Evolutionary conservation across 2,888 invertebrate genomes (phyloP).

Genomic region (Ornithoptera priamus): DNA sequence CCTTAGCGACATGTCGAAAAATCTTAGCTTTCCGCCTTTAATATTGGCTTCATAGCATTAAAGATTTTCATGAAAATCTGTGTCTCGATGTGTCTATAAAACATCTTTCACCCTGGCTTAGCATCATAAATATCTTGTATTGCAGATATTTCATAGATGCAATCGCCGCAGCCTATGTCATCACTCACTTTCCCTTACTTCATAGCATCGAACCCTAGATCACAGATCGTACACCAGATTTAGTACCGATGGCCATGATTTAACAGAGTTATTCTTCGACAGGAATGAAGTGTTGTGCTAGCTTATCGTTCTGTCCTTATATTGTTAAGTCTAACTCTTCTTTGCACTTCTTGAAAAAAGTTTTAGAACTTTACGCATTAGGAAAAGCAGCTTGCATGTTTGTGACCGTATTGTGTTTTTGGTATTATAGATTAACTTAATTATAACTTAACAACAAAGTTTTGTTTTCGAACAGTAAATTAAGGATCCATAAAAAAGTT

Average conservation of each 20-base stretch:
- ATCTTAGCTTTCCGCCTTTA: constrained; percentile 67
- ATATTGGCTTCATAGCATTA: constrained; percentile 65
- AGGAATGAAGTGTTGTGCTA: constrained; percentile 16
- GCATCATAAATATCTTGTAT: constrained; percentile 75
- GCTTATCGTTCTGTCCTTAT: constrained; percentile 25
- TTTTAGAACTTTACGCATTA: constrained; percentile 30
- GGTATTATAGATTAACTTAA: constrained; percentile 14
- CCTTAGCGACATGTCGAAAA: constrained; percentile 54
- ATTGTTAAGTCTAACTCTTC: not conserved
- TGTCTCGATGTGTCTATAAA: constrained; percentile 56
- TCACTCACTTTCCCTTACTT: constrained; percentile 51
- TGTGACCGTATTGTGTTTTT: constrained; percentile 57
- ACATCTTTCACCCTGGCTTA: constrained; percentile 66
- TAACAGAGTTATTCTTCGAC: constrained; percentile 34
- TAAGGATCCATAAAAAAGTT: too few species aligned
- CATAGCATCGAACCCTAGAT: constrained; percentile 60
- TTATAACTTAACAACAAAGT: too few species aligned
- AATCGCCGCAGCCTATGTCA: constrained; percentile 55
- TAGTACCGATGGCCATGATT: constrained; percentile 68
- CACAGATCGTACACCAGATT: constrained; percentile 47
- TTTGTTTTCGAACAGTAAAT: too few species aligned
- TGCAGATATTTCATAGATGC: constrained; percentile 69
- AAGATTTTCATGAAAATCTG: constrained; percentile 53
- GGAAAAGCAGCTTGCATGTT: constrained; percentile 60
- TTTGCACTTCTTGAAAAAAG: constrained; percentile 24